A percentile compares a stretch with the other conserved stretches of the same genome.
phyloP scores from a whole-genome alignment of 2,113 vertebrate species.

The Notothenia rossii region DNA sequence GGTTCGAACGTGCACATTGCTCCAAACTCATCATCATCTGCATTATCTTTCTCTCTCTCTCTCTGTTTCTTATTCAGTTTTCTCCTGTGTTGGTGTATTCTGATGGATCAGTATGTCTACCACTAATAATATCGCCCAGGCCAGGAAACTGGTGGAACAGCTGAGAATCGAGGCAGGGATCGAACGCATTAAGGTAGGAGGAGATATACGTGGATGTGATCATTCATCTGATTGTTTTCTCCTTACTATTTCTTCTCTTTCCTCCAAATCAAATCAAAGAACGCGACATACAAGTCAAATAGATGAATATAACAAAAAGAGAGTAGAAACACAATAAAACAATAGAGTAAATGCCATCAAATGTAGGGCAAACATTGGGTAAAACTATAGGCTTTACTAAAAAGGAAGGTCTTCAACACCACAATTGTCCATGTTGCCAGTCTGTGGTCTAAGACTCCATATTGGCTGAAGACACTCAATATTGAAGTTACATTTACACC shows the following conservation, averaged over 20 bases:
- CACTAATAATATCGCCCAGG: conserved; percentile 96
- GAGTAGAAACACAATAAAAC: too few species aligned
- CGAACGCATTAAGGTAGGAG: conserved; percentile 93
- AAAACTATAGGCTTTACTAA: too few species aligned
- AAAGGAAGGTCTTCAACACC: too few species aligned
- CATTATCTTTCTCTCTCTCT: conserved; percentile 7
- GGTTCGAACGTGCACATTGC: background rate
- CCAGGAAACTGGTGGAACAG: conserved; percentile 97
- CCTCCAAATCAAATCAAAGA: background rate
- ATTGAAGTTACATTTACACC: too few species aligned
- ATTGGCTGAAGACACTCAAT: too few species aligned
- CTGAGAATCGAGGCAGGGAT: conserved; percentile 95
- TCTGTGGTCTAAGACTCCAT: too few species aligned
- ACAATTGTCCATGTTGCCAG: too few species aligned
- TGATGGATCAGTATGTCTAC: conserved; percentile 91
- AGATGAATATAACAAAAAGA: too few species aligned
- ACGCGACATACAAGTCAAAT: too few species aligned
- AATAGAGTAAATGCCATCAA: too few species aligned
- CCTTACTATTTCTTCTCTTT: background rate
- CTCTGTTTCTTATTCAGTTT: conserved; percentile 59
- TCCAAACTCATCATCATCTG: background rate
- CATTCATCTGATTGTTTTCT: background rate
- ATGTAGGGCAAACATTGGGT: too few species aligned
- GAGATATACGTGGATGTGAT: background rate
- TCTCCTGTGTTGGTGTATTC: conserved; percentile 71